Evolutionary conservation across 2,113 vertebrate genomes (phyloP), one percentile per base, ranked within the genome.

Genomic region (Amia ocellicauda): DNA sequence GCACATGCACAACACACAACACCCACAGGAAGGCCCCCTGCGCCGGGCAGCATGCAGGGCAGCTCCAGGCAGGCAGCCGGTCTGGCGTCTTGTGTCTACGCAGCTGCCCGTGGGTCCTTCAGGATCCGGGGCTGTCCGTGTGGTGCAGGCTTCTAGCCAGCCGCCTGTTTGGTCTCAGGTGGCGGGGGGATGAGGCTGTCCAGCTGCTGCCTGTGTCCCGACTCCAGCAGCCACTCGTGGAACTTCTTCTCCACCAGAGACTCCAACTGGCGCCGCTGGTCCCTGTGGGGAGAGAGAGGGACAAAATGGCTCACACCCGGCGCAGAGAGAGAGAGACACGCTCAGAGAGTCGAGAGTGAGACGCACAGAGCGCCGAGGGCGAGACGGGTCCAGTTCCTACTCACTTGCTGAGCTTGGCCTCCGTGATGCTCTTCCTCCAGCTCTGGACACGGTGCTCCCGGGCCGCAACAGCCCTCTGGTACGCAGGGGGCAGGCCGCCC

Each of bases 351-450:
- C n/a, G n/a, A n/a, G n/a, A n/a, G n/a, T n/a, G n/a, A n/a, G n/a
- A n/a, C n/a, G n/a, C n/a, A n/a, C n/a, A n/a, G n/a, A n/a, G n/a
- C n/a, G n/a, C n/a, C n/a, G n/a, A n/a, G n/a, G n/a, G n/a, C n/a
- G n/a, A n/a, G n/a, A n/a, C n/a, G n/a, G n/a, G n/a, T n/a, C n/a
- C 9, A 3, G 14, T 19, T 2, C 49, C 22, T 22, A 72, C 93
- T 89, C 76, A 98, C 97, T 90, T 93, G 77, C 81, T 94, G 52
- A 99, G 84, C 24, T 67, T 80, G 7, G 95, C 88, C 51, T 95
- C 91, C 81, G 90, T 91, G 63, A 99, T 91, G 0, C 76, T 91
- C 74, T 83, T 94, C 85, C 97, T 93, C 96, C 94, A 98, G 68
- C 78, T 77, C 55, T 91, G 90, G 0, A 99, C 86, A 66, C 85